Conservation (phyloP, 1,140 invertebrate genomes). For the Ips nitidus region DNA sequence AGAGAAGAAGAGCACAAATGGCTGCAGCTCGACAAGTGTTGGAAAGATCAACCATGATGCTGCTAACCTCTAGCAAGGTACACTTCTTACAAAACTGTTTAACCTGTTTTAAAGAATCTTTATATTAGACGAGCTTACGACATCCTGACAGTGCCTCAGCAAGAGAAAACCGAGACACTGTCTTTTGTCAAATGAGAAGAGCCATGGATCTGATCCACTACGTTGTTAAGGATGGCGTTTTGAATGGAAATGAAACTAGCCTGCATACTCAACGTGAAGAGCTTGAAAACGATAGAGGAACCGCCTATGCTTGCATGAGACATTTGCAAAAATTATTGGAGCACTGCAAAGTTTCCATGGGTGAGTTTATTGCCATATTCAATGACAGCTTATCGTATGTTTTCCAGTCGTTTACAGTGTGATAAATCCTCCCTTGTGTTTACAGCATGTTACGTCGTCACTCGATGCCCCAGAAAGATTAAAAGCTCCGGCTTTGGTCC, state of each 20-base stretch:
- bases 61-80: conserved; percentile 95
- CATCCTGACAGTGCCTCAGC: conserved; percentile 94
- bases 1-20: conserved; percentile 92
- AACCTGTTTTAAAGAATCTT: not conserved
- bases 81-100: conserved; percentile 15
- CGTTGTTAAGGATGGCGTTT: conserved; percentile 91
- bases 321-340: conserved; percentile 84
- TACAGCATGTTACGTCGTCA: too few relatives aligned
- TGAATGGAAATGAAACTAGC: conserved; percentile 51
- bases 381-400: not conserved
- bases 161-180: conserved; percentile 93
- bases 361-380: conserved; percentile 29
- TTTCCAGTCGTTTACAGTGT: too few relatives aligned
- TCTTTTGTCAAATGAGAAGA: conserved; percentile 95
- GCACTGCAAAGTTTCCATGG: conserved; percentile 69
- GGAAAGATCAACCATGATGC: conserved; percentile 96
- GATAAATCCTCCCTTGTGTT: too few relatives aligned
- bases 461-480: too few relatives aligned
- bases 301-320: conserved; percentile 77
- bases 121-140: conserved; percentile 75
- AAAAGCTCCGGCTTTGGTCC: too few relatives aligned
- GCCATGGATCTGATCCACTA: conserved; percentile 98
- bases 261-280: conserved; percentile 45
- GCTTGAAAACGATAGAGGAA: conserved; percentile 66
- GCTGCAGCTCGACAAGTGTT: conserved; percentile 90